Conservation (phyloP, 2,797 vertebrate genomes). For the Argentina silus region DNA sequence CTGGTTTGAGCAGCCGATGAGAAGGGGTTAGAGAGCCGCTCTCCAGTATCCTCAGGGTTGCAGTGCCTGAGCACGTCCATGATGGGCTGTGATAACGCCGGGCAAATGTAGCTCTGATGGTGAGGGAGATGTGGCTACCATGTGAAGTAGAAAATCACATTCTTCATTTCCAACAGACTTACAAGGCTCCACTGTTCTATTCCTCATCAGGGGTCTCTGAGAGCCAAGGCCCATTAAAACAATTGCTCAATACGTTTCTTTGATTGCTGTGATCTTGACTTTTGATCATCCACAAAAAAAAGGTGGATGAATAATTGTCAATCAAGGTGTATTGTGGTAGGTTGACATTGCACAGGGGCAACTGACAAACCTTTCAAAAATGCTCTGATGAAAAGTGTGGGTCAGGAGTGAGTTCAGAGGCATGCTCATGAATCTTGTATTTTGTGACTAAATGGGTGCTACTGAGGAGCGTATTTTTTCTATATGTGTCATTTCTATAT, state of each 20-base stretch:
- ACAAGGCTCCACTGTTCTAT: slow-evolving; percentile 5
- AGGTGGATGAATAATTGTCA: background rate
- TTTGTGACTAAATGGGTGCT: background rate
- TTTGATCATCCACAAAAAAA: background rate
- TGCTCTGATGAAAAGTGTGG: background rate
- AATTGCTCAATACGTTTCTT: slow-evolving; percentile 8
- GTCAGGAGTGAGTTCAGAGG: background rate
- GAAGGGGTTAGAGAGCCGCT: background rate
- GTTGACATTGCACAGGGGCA: too few relatives aligned
- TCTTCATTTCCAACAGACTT: background rate
- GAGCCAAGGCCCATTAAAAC: background rate
- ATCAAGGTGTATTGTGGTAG: too few relatives aligned
- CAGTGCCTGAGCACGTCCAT: too few relatives aligned
- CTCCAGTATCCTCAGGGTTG: too few relatives aligned
- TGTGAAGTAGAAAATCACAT: background rate
- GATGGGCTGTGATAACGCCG: too few relatives aligned
- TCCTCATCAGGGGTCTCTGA: background rate
- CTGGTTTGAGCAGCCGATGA: background rate
- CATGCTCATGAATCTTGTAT: background rate
- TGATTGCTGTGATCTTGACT: slow-evolving; percentile 19
- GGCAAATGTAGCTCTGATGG: too few relatives aligned
- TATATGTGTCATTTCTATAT: background rate
- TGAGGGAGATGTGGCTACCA: too few relatives aligned
- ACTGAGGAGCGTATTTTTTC: background rate
- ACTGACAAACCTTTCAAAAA: background rate